Evolutionary conservation across 2,797 vertebrate species (phyloP).

Genomic region (Odontamblyopus lacepedii): DNA sequence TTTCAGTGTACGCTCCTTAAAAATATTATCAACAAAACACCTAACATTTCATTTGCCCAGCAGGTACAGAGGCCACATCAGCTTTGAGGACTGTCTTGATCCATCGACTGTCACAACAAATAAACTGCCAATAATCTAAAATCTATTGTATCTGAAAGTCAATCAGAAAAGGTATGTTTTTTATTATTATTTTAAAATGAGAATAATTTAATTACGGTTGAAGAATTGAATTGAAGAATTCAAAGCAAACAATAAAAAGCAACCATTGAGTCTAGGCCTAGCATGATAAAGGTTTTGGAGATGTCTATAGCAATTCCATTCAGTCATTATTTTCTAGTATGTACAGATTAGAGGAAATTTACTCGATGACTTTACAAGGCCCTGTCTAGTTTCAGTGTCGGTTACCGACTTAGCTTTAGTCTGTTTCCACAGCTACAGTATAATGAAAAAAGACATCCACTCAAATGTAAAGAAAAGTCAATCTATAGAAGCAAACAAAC

Average conservation of each 20-base stretch:
- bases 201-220: constrained; percentile 48
- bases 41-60: constrained; percentile 27
- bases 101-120: constrained; percentile 1
- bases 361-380: constrained; percentile 86
- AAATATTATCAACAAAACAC: constrained; percentile 4
- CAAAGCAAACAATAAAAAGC: constrained; percentile 41
- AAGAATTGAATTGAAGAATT: constrained; percentile 34
- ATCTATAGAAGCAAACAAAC: constrained; percentile 48
- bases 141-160: not conserved
- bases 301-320: constrained; percentile 73
- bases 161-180: constrained; percentile 16
- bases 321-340: constrained; percentile 84
- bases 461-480: constrained; percentile 64
- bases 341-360: constrained; percentile 89
- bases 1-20: constrained; percentile 40
- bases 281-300: constrained; percentile 69
- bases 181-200: constrained; percentile 46
- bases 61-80: constrained; percentile 22
- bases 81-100: constrained; percentile 13
- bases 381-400: constrained; percentile 75
- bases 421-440: constrained; percentile 69
- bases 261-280: constrained; percentile 64
- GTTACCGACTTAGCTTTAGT: constrained; percentile 80
- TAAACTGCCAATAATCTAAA: not conserved
- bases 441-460: constrained; percentile 72